Evolutionary conservation across 2,797 vertebrate genomes (phyloP).

Genomic region (Gallinago nigripennis): DNA sequence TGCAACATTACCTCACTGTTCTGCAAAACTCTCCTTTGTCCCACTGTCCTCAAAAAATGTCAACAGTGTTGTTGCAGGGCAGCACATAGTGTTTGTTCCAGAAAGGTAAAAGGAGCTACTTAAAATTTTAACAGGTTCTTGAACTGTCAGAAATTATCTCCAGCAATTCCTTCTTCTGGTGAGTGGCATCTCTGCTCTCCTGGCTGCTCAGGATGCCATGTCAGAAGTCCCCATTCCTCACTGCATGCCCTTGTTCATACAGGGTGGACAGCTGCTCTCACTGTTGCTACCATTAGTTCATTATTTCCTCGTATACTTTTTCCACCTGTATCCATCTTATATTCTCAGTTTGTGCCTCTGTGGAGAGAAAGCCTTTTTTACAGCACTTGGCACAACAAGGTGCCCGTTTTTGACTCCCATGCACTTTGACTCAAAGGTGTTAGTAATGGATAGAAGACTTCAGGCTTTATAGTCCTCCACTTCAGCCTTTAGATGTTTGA

Average conservation of each 20-base stretch:
- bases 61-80: background rate
- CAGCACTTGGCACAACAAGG: background rate
- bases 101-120: background rate
- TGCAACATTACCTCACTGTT: background rate
- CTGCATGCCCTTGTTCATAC: fast-evolving
- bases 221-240: background rate
- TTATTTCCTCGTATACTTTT: background rate
- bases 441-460: background rate
- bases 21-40: background rate
- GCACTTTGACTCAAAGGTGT: background rate
- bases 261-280: background rate
- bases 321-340: background rate
- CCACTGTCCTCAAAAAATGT: background rate
- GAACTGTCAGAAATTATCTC: background rate
- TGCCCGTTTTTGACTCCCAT: background rate
- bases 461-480: background rate
- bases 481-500: background rate
- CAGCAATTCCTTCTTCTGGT: background rate
- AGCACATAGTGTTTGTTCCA: background rate
- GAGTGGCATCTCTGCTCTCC: background rate
- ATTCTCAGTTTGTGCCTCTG: background rate
- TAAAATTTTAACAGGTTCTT: background rate
- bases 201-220: background rate
- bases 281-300: background rate
- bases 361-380: background rate